Percentiles rank a stretch among this genome's conserved stretches.
Conservation (phyloP, 2,113 vertebrate species). For the Nothoprocta perdicaria region DNA sequence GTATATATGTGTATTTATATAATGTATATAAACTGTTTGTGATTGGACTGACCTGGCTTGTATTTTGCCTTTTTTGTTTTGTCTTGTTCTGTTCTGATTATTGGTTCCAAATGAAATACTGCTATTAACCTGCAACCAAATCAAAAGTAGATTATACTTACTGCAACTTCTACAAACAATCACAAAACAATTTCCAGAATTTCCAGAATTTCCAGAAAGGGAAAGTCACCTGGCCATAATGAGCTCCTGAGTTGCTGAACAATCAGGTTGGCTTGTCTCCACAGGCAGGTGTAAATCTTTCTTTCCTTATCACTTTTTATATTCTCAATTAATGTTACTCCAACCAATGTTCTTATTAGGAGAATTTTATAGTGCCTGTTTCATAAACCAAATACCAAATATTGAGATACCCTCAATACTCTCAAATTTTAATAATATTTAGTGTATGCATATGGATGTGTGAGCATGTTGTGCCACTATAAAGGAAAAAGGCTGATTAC, state of each 20-base stretch:
- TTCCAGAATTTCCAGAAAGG: not conserved
- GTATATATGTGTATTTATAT: not conserved
- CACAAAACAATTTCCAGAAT: not conserved
- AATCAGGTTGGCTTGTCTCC: not conserved
- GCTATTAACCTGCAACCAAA: not conserved
- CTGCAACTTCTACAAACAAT: not conserved
- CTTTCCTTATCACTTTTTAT: not conserved
- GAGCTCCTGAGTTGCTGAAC: not conserved
- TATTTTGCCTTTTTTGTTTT: rapidly evolving
- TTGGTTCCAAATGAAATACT: not conserved
- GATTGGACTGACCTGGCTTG: not conserved
- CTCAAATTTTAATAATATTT: slow-evolving; percentile 6
- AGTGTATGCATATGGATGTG: not conserved
- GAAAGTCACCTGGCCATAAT: not conserved
- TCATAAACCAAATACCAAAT: not conserved
- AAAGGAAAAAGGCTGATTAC: slow-evolving; percentile 39
- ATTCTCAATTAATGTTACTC: not conserved
- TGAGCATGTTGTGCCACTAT: not conserved
- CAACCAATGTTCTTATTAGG: slow-evolving; percentile 33
- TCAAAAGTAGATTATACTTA: not conserved
- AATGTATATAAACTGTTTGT: not conserved
- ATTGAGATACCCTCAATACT: not conserved
- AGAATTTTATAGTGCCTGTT: slow-evolving; percentile 49
- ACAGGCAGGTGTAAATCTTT: not conserved
- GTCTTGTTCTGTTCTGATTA: not conserved